Base-by-base conservation (phyloP, 2,797 vertebrate species). In the Anisognathus igniventris region DNA sequence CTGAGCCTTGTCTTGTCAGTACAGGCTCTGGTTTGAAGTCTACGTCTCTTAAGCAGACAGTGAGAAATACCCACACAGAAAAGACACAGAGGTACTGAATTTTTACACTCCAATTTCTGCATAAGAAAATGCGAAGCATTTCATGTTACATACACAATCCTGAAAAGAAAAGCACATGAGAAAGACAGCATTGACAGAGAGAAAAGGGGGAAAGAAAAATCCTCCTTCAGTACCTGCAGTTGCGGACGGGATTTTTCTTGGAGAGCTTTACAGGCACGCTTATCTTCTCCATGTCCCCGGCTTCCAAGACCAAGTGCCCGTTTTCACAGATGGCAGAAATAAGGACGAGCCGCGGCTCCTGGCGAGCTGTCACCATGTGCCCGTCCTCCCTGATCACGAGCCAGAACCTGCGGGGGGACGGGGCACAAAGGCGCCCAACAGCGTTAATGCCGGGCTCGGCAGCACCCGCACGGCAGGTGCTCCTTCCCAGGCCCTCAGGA, bases 301-400 rank as follows among this genome's bases (percentile, higher is more conserved):
- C 99, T 4, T 96, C 98, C 57, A 99, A 95, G 86, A 86, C 61
- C 30, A 99, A 53, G 12, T 86, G 78, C 5, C 96, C 97, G 1
- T 96, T 86, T 21, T 98, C 96, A 14, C 65, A 96, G 68, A 77
- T 94, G 57, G 99, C 56, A 16, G 98, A 98, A 68, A 99, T 74
- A 60, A 99, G 90, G 48, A 99, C 98, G 4, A 99, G 97, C 6
- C 98, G 98, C 7, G 99, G 99, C 96, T 99, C 97, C 96, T 99
- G 99, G 19, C 99, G 97, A 54, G 97, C 99, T 0, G 99, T 99
- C 71, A 99, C 98, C 98, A 98, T 99, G 75, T 98, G 98, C 14
- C 99, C 99, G 6, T 99, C 98, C 78, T 99, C 99, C 1, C 98
- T 98, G 76, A 98, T 96, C 87, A 99, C 98, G 80, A 99, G 90